Evolutionary conservation across 92 coral and sea anemone species (phyloP).

Genomic region (Umimayanthus kanabou): DNA sequence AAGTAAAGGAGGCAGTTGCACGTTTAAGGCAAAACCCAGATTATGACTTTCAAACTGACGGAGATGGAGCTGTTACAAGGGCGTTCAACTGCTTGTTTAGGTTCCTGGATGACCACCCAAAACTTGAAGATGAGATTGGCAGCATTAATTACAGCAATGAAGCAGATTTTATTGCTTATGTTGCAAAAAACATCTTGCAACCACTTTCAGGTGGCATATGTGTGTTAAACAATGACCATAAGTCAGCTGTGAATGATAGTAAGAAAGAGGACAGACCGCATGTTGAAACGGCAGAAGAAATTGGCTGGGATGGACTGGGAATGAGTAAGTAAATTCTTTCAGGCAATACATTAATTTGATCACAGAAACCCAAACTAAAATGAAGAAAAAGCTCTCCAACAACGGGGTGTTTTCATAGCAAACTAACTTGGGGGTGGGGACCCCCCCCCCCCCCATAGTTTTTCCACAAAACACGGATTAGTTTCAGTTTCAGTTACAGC

Average conservation of each 20-base stretch:
- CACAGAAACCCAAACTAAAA: background rate
- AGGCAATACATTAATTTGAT: too few relatives aligned
- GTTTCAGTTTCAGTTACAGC: too few relatives aligned
- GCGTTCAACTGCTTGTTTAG: conserved; percentile 1
- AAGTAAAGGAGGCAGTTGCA: conserved; percentile 19
- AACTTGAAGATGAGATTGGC: background rate
- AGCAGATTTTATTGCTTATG: conserved; percentile 2
- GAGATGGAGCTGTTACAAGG: background rate
- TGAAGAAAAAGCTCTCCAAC: too few relatives aligned
- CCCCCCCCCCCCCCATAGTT: too few relatives aligned
- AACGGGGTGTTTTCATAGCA: too few relatives aligned
- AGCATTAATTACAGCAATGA: background rate
- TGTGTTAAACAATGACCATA: conserved; percentile 7
- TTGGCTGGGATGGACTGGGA: background rate
- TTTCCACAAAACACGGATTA: too few relatives aligned
- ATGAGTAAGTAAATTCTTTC: background rate
- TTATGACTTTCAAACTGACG: background rate
- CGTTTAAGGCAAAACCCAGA: background rate
- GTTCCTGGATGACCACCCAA: conserved; percentile 6
- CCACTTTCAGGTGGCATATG: conserved; percentile 12
- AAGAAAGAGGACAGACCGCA: background rate
- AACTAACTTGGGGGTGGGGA: too few relatives aligned
- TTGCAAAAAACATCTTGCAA: conserved; percentile 10
- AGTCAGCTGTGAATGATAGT: conserved; percentile 15
- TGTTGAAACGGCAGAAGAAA: background rate